Evolutionary conservation across 2,888 invertebrate species (phyloP), one percentile per base, ranked within the genome.

Genomic region (Cabera pusaria): DNA sequence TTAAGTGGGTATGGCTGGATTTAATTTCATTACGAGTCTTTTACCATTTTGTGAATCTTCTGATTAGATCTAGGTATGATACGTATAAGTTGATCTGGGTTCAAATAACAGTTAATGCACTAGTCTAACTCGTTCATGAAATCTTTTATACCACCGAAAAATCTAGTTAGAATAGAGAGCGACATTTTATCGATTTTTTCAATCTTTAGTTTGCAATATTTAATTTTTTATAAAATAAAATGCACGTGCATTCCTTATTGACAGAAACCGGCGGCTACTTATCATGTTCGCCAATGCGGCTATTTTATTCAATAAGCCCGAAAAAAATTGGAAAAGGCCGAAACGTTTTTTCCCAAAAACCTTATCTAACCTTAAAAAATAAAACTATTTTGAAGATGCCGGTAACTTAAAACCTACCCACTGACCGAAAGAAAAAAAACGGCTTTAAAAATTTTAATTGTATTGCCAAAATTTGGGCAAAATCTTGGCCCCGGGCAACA

Each of bases 401-500:
- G 59, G 80, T 78, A 83, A 83, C 76, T 72, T 74, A 77, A 86
- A 70, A 75, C 72, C 64, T 69, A 67, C 65, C 61, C 67, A 69
- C 76, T 87, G 87, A 77, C 85, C 85, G 72, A 81, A 74, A 79
- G 72, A 67, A 40, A 62, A 74, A 73, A 75, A 68, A 60, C 44
- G 35, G 28, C 36, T 39, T 39, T 52, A 78, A 84, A 82, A 81
- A 80, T 63, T 72, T 59, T 74, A 72, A 85, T 83, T 85, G 80
- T 83, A 56, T 66, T 67, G 79, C 80, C 69, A 83, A 84, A 83
- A 75, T 74, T 77, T 71, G 64, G 68, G 58, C 69, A 58, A 75
- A 75, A 74, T 67, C 67, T 53, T 69, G 53, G 74, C 81, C n/a
- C 69, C 46, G 54, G 53, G 79, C 65, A 61, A 83, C 86, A 88